Percentiles rank a stretch among this genome's conserved stretches.
Conservation (phyloP, 2,888 invertebrate genomes). For the Ypsolopha scabrella region DNA sequence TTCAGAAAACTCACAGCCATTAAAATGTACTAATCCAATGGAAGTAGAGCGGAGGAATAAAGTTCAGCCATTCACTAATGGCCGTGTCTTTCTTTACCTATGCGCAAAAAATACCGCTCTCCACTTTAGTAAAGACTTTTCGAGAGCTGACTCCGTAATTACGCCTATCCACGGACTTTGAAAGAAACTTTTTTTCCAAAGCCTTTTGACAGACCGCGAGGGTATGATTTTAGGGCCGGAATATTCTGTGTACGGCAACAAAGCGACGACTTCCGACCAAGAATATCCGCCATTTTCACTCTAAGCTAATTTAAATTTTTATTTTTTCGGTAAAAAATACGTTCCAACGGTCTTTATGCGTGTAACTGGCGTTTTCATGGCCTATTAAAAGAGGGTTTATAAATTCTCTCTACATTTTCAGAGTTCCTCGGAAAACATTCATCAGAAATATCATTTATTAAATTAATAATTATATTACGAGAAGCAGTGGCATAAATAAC, state of each 20-base stretch:
- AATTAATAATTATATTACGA: too few relatives aligned
- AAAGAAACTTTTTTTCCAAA: constrained; percentile 14
- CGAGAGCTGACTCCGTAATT: constrained; percentile 10
- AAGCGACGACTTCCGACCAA: constrained; percentile 14
- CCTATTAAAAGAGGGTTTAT: too few relatives aligned
- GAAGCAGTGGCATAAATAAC: too few relatives aligned
- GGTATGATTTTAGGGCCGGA: constrained; percentile 14
- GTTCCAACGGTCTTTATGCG: too few relatives aligned
- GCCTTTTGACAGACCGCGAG: constrained; percentile 13
- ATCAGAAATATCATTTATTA: too few relatives aligned
- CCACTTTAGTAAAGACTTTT: not conserved
- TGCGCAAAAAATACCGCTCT: not conserved
- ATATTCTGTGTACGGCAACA: constrained; percentile 12
- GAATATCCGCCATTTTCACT: constrained; percentile 14
- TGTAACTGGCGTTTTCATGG: too few relatives aligned
- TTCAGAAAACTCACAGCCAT: not conserved
- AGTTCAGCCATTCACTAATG: constrained; percentile 1
- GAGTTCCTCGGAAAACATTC: too few relatives aligned
- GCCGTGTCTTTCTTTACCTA: not conserved
- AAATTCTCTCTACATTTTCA: too few relatives aligned
- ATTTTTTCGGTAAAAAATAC: not conserved
- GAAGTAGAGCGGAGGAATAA: not conserved
- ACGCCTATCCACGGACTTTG: constrained; percentile 9
- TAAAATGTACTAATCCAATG: not conserved
- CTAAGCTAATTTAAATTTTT: not conserved